Evolutionary conservation across 2,888 invertebrate species (phyloP).

Genomic region (Cinara cedri): DNA sequence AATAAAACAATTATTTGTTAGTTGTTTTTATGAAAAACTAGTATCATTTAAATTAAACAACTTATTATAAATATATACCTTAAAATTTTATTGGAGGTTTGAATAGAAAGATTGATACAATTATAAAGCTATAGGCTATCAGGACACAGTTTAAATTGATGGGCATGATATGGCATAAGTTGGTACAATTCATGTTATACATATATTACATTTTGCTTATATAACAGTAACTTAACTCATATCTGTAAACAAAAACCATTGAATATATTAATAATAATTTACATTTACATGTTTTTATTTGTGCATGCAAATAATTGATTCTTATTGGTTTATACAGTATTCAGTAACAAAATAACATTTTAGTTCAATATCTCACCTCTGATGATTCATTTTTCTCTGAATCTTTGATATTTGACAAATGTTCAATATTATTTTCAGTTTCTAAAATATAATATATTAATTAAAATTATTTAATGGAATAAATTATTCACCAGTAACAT

Average conservation of each 20-base stretch:
- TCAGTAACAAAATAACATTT: background rate
- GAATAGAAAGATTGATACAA: constrained; percentile 32
- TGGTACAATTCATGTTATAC: constrained; percentile 4
- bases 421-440: background rate
- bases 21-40: constrained; percentile 31
- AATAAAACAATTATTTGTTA: constrained; percentile 43
- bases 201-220: background rate
- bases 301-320: background rate
- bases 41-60: constrained; percentile 38
- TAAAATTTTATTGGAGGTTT: constrained; percentile 12
- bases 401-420: background rate
- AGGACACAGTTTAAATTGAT: constrained; percentile 13
- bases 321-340: background rate
- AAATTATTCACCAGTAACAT: background rate
- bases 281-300: background rate
- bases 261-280: background rate
- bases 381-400: constrained; percentile 23
- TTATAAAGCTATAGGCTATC: constrained; percentile 23
- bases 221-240: constrained; percentile 23
- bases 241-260: constrained; percentile 29
- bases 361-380: constrained; percentile 27
- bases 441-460: constrained; percentile 7
- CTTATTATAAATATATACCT: constrained; percentile 27
- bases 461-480: background rate
- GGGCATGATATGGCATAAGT: constrained; percentile 27